A percentile compares a stretch with the other conserved stretches of the same genome.
Evolutionary conservation across 1,140 invertebrate species (phyloP).

Genomic region (Uloborus diversus): DNA sequence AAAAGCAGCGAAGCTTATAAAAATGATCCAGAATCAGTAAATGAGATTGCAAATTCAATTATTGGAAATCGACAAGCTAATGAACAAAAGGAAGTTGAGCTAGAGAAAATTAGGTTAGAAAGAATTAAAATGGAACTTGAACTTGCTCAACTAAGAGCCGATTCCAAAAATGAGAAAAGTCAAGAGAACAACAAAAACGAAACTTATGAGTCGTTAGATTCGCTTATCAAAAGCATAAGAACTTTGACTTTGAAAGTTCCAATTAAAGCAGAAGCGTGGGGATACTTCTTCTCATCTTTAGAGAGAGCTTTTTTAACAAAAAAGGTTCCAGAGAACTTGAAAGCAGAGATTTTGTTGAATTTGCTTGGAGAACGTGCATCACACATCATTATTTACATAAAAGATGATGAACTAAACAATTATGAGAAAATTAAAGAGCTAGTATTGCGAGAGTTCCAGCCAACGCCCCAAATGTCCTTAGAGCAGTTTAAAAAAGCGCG

Average conservation of each 20-base stretch:
- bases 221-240: neutral
- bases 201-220: neutral
- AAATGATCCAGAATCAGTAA: too few species aligned
- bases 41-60: too few species aligned
- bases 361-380: neutral
- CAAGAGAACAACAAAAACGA: neutral
- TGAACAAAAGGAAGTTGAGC: too few species aligned
- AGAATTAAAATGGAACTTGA: too few species aligned
- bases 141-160: too few species aligned
- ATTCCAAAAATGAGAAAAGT: too few species aligned
- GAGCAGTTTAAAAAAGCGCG: neutral
- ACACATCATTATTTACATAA: slow-evolving; percentile 2
- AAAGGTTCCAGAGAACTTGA: neutral
- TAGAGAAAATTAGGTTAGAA: too few species aligned
- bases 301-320: neutral
- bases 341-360: slow-evolving; percentile 19
- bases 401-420: slow-evolving; percentile 5
- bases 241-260: neutral
- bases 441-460: neutral
- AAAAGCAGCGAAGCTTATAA: too few species aligned
- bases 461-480: neutral
- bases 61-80: too few species aligned
- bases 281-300: neutral
- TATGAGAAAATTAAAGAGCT: slow-evolving; percentile 1
- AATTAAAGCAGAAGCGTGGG: neutral